Evolutionary conservation across 2,797 vertebrate species (phyloP).

Genomic region (Limosa lapponica): DNA sequence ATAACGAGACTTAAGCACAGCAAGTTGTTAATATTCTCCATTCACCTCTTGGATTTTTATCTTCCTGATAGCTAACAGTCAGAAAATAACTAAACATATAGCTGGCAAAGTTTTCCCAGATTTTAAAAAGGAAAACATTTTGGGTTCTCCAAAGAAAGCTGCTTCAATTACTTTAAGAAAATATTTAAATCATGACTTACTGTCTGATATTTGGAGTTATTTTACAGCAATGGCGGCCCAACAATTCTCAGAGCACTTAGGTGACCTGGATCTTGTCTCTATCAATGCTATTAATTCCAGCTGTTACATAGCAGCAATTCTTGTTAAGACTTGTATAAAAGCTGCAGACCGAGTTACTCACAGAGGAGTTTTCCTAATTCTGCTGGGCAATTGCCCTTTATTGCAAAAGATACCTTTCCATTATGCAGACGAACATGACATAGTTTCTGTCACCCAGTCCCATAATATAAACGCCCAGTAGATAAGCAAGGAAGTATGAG

Average conservation of each 20-base stretch:
- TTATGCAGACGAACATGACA: not conserved
- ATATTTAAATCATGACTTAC: not conserved
- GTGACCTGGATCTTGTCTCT: not conserved
- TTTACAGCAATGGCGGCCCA: not conserved
- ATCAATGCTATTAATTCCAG: not conserved
- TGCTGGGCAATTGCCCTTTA: not conserved
- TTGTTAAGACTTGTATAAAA: not conserved
- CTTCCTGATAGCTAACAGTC: not conserved
- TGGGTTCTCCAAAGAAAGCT: not conserved
- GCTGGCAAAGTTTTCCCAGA: not conserved
- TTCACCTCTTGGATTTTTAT: not conserved
- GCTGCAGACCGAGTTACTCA: not conserved
- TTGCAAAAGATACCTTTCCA: not conserved
- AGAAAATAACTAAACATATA: not conserved
- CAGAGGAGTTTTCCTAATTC: not conserved
- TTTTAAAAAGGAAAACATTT: not conserved
- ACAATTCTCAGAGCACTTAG: not conserved
- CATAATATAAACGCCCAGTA: not conserved
- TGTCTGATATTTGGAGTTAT: not conserved
- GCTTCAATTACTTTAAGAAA: not conserved
- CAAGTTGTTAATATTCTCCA: not conserved
- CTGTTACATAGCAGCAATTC: not conserved
- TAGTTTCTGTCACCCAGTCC: not conserved
- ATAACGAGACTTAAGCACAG: not conserved
- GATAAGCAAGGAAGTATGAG: not conserved